Conservation (phyloP, 2,113 vertebrate genomes). For the Hippocampus zosterae region DNA sequence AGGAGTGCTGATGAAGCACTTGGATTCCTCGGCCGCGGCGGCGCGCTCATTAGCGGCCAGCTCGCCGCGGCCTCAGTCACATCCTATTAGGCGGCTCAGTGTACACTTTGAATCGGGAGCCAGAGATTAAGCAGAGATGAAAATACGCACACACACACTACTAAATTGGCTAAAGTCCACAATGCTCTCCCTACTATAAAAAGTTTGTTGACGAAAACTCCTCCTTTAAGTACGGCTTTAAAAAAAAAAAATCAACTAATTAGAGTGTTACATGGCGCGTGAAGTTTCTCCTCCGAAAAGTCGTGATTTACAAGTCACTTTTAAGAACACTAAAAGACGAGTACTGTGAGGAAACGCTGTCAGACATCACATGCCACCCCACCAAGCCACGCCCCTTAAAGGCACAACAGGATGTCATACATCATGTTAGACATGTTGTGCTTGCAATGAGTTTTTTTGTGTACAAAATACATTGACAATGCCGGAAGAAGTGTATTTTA, state of each 20-base stretch:
- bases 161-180: not conserved
- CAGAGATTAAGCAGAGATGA: conserved; percentile 69
- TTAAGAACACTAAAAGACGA: too few relatives aligned
- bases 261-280: conserved; percentile 7
- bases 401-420: not conserved
- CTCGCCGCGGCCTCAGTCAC: conserved; percentile 63
- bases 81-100: conserved; percentile 72
- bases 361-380: not conserved
- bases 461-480: not conserved
- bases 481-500: not conserved
- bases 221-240: conserved; percentile 8
- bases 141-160: conserved; percentile 26
- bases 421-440: not conserved
- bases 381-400: not conserved
- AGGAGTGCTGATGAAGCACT: conserved; percentile 69
- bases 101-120: conserved; percentile 68
- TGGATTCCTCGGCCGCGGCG: conserved; percentile 64
- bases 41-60: conserved; percentile 65
- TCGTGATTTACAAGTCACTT: not conserved
- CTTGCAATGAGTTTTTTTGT: not conserved
- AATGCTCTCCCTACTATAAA: conserved; percentile 32
- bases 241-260: conserved; percentile 17
- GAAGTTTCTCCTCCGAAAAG: not conserved
- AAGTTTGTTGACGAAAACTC: conserved; percentile 29
- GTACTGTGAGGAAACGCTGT: too few relatives aligned